Conservation (phyloP, 2,113 vertebrate genomes). For the Hypanus sabinus region DNA sequence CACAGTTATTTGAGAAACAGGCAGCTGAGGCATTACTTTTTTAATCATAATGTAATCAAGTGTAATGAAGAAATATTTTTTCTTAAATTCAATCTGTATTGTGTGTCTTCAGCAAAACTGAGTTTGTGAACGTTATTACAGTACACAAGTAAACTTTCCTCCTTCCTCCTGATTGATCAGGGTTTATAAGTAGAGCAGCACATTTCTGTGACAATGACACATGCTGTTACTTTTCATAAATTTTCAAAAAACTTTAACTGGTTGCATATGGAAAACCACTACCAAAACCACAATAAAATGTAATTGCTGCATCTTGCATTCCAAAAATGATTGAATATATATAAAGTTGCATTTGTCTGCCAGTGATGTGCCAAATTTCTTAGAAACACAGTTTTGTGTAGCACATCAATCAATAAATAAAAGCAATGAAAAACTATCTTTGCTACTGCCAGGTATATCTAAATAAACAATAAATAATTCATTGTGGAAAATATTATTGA, state of each 20-base stretch:
- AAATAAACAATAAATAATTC: background rate
- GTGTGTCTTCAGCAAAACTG: background rate
- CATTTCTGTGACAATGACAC: background rate
- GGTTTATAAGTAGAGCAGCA: background rate
- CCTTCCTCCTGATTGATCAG: background rate
- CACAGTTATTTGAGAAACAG: background rate
- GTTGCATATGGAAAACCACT: background rate
- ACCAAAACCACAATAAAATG: background rate
- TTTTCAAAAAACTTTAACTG: constrained; percentile 13
- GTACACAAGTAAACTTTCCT: background rate
- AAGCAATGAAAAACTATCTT: background rate
- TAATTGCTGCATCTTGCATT: background rate
- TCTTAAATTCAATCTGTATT: background rate
- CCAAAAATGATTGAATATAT: background rate
- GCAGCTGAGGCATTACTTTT: background rate
- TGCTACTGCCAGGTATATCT: background rate
- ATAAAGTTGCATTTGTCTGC: constrained; percentile 8
- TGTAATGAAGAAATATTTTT: background rate
- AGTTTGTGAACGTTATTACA: background rate
- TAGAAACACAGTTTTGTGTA: background rate
- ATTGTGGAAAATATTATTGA: background rate
- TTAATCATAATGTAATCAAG: background rate
- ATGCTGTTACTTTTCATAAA: background rate
- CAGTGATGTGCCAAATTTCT: background rate
- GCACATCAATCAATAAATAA: background rate